phyloP scores from a whole-genome alignment of 2,888 invertebrate species.

The Drosophila kuntzei region DNA sequence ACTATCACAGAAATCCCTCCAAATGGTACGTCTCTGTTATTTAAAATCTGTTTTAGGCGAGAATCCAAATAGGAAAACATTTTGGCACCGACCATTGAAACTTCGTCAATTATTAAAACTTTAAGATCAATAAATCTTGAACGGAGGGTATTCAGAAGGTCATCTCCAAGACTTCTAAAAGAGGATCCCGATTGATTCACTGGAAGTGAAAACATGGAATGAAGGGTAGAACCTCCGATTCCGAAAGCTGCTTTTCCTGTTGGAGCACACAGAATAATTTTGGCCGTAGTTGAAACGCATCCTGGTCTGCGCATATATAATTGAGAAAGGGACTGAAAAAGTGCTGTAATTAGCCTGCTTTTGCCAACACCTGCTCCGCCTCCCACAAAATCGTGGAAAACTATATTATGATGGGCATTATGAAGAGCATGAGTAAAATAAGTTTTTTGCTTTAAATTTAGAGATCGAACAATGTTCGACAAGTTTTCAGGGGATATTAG shows the following conservation, averaged over 20 bases:
- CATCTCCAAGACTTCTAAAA: too few species aligned
- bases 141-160: constrained; percentile 14
- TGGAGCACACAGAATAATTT: constrained; percentile 2
- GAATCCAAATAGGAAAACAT: constrained; percentile 11
- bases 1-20: too few species aligned
- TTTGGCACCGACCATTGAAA: constrained; percentile 22
- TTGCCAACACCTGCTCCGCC: too few species aligned
- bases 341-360: too few species aligned
- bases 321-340: too few species aligned
- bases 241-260: too few species aligned
- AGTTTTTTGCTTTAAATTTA: neutral
- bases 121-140: constrained; percentile 13
- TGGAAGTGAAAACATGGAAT: too few species aligned
- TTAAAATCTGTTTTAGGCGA: constrained; percentile 13
- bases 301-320: neutral
- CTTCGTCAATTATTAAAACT: constrained; percentile 20
- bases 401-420: constrained; percentile 2
- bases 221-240: too few species aligned
- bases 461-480: too few species aligned
- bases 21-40: too few species aligned
- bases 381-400: too few species aligned
- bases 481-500: neutral
- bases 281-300: neutral
- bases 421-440: neutral
- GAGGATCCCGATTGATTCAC: too few species aligned